phyloP scores from a whole-genome alignment of 1,140 invertebrate species.

The Pseudomyrmex pallidus region DNA sequence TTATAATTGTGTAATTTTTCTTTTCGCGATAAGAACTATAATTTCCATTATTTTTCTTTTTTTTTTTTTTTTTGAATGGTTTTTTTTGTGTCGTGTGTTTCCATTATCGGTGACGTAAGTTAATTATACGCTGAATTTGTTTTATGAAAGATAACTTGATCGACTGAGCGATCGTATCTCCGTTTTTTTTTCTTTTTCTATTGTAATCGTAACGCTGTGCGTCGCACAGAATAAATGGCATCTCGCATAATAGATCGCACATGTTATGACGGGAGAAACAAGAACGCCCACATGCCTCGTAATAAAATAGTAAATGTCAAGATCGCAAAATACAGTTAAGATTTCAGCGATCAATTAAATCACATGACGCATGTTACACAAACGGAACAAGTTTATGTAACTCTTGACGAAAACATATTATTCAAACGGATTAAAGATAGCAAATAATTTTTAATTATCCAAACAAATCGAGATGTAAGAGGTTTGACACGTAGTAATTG shows the following conservation, averaged over 20 bases:
- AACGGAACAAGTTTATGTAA: constrained; percentile 32
- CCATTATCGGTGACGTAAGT: constrained; percentile 8
- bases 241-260: constrained; percentile 17
- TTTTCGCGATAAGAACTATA: neutral
- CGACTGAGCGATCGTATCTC: constrained; percentile 38
- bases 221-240: constrained; percentile 37
- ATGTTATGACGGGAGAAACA: constrained; percentile 18
- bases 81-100: constrained; percentile 13
- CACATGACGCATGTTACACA: constrained; percentile 8
- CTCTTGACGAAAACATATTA: constrained; percentile 10
- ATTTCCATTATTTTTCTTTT: constrained; percentile 1
- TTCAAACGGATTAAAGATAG: constrained; percentile 16
- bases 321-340: constrained; percentile 56
- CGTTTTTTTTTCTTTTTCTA: neutral
- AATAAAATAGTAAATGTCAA: constrained; percentile 60
- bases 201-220: constrained; percentile 21
- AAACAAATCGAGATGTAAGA: constrained; percentile 5
- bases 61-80: too few relatives aligned
- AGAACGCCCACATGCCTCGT: constrained; percentile 5
- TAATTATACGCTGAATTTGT: constrained; percentile 48
- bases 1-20: neutral
- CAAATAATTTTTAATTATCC: constrained; percentile 31
- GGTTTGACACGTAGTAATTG: constrained; percentile 22
- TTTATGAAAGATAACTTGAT: constrained; percentile 28
- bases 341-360: constrained; percentile 40